Percentiles rank a stretch among this genome's conserved stretches.
Conservation (phyloP, 2,888 invertebrate genomes). For the Epicampocera succincta region DNA sequence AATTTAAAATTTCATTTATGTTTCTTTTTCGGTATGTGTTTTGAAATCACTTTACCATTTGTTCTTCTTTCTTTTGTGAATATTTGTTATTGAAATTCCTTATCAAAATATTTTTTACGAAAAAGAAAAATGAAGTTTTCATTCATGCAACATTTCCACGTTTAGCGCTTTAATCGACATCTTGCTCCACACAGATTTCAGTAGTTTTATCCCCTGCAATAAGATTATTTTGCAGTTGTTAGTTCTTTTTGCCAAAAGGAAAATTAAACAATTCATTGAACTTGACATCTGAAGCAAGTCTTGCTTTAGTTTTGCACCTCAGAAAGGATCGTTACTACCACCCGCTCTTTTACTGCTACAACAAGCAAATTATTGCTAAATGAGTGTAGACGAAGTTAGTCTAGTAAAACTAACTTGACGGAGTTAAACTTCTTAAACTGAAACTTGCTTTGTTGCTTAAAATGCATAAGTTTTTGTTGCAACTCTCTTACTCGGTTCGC, state of each 20-base stretch:
- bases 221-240: constrained; percentile 43
- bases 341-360: background rate
- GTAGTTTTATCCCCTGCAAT: constrained; percentile 23
- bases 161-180: constrained; percentile 21
- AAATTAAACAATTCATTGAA: constrained; percentile 19
- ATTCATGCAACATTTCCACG: constrained; percentile 32
- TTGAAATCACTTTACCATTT: too few species aligned
- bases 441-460: constrained; percentile 39
- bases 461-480: constrained; percentile 39
- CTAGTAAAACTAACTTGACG: constrained; percentile 41
- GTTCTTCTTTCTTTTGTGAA: too few species aligned
- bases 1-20: too few species aligned
- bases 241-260: constrained; percentile 18
- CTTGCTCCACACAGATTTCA: constrained; percentile 6
- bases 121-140: too few species aligned
- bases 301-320: constrained; percentile 15
- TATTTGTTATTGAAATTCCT: too few species aligned
- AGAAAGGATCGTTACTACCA: constrained; percentile 29
- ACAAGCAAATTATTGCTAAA: constrained; percentile 7
- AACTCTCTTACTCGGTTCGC: background rate
- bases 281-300: constrained; percentile 30
- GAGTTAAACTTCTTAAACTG: constrained; percentile 62
- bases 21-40: too few species aligned
- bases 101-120: too few species aligned
- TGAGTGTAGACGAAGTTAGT: constrained; percentile 1